Evolutionary conservation across 1,140 invertebrate species (phyloP), one percentile per base, ranked within the genome.

Genomic region (Trichoplusia ni): DNA sequence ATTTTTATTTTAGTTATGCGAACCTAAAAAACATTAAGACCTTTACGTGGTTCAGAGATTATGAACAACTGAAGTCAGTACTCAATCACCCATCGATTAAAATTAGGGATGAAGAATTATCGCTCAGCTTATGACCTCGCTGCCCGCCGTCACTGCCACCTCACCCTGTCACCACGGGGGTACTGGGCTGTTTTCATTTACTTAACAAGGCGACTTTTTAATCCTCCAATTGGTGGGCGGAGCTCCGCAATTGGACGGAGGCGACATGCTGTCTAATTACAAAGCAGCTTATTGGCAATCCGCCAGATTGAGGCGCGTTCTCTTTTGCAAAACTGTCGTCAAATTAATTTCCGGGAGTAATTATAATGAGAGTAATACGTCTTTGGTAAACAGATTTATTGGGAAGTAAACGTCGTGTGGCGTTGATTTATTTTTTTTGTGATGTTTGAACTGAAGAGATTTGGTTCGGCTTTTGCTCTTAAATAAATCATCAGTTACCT

Each of bases 181-280:
- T 69, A 73, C 53, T 60, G 61, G 53, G 25, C 61, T 69, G 60
- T 65, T 77, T 77, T 71, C 59, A 66, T 67, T 67, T 67, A 54
- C 60, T 79, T 77, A 80, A 80, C 75, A 64, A 72, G 71, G 61
- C 69, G 72, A 79, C 77, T 75, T 81, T 86, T 87, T 82, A 83
- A 87, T 85, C 81, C n/a, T n/a, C 76, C 60, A 76, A 86, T 80
- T 71, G 76, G 70, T 87, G 77, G 84, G 84, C 81, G 84, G 76
- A 58, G 63, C 62, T 42, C 65, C 51, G 47, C 64, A 53, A 69
- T 67, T 67, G 61, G 73, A 64, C 77, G 79, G 14, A 9, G 63
- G 67, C 69, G 67, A 86, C 84, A 87, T 84, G 80, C 82, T 75
- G 84, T 79, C 83, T 87, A 84, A 87, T 87, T 84, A 86, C 72